Conservation (phyloP, 2,113 vertebrate species). For the Zosterops hypoxanthus region DNA sequence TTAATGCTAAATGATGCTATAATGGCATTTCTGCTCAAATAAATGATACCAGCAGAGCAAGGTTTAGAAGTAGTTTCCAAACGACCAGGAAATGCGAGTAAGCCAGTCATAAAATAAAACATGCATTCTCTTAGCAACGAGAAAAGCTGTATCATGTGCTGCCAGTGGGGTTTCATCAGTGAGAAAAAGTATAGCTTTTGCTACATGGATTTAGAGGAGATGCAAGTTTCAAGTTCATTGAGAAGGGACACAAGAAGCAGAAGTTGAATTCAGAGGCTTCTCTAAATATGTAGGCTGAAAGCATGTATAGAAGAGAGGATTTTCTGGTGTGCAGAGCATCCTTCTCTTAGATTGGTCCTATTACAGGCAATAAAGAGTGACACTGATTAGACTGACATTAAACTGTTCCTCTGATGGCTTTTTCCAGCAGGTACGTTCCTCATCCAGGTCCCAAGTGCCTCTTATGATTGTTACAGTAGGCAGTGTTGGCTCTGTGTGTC, state of each 20-base stretch:
- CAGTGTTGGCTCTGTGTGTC: rapidly evolving
- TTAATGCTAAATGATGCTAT: not conserved
- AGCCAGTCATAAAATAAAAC: not conserved
- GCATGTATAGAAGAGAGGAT: not conserved
- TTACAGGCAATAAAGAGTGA: not conserved
- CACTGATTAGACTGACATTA: not conserved
- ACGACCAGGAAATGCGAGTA: not conserved
- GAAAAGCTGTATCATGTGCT: not conserved
- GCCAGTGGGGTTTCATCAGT: not conserved
- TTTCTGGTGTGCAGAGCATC: rapidly evolving
- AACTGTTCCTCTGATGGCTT: not conserved
- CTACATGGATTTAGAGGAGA: not conserved
- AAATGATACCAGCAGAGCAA: not conserved
- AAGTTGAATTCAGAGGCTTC: not conserved
- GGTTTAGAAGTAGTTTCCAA: not conserved
- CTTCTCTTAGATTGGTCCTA: not conserved
- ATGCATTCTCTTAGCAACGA: rapidly evolving
- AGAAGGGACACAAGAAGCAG: not conserved
- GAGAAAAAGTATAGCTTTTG: not conserved
- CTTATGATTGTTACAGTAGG: not conserved
- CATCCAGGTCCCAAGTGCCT: rapidly evolving
- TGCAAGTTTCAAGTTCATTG: not conserved
- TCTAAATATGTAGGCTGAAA: not conserved
- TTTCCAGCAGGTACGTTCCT: not conserved
- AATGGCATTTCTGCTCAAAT: not conserved